Evolutionary conservation across 2,797 vertebrate species (phyloP), one percentile per base, ranked within the genome.

Genomic region (Orestias chungarensis): DNA sequence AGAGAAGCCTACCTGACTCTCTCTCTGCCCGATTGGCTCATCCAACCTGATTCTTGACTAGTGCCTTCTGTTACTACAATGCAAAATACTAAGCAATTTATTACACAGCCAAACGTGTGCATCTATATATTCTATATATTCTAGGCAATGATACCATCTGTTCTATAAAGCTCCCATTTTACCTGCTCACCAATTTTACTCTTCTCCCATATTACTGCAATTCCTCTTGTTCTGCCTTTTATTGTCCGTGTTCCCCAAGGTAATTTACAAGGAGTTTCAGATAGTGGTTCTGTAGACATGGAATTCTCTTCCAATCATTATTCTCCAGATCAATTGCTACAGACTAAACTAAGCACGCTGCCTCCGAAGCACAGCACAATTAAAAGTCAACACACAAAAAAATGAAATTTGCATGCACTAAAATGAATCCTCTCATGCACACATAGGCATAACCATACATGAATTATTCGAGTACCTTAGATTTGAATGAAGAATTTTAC

Each of bases 351-450:
- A 80, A 89, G 88, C 85, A 86, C 83, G 81, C 82, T 83, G 82
- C 86, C 87, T 88, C 86, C 80, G 68, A 87, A 90, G 86, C 87
- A 81, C 90, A 81, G 82, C 72, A 86, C 91, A 90, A 91, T 93
- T 91, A 88, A 88, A 86, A 88, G 76, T 88, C 76, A 83, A 72
- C 84, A 80, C 75, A 1, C 47, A 84, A 78, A 64, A 33, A 18
- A 17, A 50, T 27, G 74, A 74, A 68, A 70, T 47, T 43, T 54
- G 27, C 73, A 80, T 76, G 42, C 61, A 35, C 66, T 42, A 57
- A 33, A 31, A 67, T 2, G 15, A 40, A 71, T 12, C 71, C 62
- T 43, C 33, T 6, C 59, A 61, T 47, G 49, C 70, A 71, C 57
- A 64, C n/a, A 27, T 66, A 70, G 7, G 7, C 44, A 66, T 27